These are phyloP conservation scores for Python bivittatus DNA, from an alignment of 2,113 vertebrate species.

Conservation along the genomic window DNA sequence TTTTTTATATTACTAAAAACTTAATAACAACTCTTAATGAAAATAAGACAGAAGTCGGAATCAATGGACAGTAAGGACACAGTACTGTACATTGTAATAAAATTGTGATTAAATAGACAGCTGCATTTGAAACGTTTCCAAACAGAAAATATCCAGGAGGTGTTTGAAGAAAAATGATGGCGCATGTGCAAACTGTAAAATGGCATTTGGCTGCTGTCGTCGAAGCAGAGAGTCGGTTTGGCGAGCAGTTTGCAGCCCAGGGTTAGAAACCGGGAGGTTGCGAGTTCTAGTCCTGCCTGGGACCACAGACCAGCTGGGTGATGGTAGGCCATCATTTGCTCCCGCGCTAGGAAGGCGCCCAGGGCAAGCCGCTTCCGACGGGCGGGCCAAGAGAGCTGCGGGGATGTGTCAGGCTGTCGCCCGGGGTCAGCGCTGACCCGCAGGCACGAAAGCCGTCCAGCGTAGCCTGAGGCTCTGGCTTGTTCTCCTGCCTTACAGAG, in stretches of 20 bases:
- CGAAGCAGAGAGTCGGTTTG: not conserved
- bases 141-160: not conserved
- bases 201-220: not conserved
- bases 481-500: not conserved
- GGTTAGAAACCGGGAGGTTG: not conserved
- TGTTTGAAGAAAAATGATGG: too few species aligned
- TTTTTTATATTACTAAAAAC: too few species aligned
- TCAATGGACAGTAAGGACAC: not conserved
- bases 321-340: not conserved
- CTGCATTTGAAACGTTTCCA: not conserved
- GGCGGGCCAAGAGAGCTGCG: not conserved
- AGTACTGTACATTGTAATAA: too few species aligned
- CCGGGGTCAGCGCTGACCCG: not conserved
- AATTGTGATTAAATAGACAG: not conserved
- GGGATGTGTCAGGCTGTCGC: not conserved
- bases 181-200: not conserved
- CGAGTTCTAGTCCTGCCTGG: not conserved
- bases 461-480: not conserved
- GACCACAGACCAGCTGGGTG: not conserved
- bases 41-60: not conserved
- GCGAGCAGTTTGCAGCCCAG: not conserved
- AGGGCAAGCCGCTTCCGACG: not conserved
- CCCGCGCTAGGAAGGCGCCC: not conserved
- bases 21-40: too few species aligned
- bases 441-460: not conserved